phyloP scores from a whole-genome alignment of 1,140 invertebrate genomes.

The Macrobrachium nipponense region DNA sequence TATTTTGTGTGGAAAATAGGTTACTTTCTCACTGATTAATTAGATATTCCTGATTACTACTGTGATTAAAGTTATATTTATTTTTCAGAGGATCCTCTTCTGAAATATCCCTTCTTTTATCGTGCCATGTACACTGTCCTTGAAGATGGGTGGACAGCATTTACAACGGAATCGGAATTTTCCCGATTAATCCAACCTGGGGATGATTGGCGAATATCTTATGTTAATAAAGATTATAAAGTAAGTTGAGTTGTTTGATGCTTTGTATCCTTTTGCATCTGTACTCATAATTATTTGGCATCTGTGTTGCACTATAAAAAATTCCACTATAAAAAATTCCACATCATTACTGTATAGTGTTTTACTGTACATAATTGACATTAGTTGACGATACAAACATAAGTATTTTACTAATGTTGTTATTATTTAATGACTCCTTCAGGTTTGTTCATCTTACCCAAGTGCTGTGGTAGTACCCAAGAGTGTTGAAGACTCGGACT shows the following conservation, averaged over 20 bases:
- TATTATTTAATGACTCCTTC: slow-evolving; percentile 48
- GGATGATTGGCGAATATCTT: slow-evolving; percentile 90
- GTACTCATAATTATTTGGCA: slow-evolving; percentile 2
- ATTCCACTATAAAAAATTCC: too few species aligned
- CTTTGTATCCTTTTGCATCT: slow-evolving; percentile 13
- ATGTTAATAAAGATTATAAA: slow-evolving; percentile 90
- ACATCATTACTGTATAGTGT: slow-evolving; percentile 12
- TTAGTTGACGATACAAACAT: neutral
- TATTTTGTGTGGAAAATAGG: neutral
- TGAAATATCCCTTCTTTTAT: slow-evolving; percentile 96
- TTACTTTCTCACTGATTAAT: neutral
- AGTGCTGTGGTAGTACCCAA: slow-evolving; percentile 90
- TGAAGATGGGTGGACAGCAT: slow-evolving; percentile 96
- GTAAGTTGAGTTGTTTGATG: slow-evolving; percentile 12
- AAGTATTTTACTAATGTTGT: neutral
- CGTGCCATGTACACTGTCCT: slow-evolving; percentile 87
- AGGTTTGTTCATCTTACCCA: slow-evolving; percentile 90
- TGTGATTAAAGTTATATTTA: slow-evolving; percentile 47
- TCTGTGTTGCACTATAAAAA: neutral
- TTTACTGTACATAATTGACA: too few species aligned
- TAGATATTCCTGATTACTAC: neutral
- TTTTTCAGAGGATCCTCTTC: slow-evolving; percentile 74
- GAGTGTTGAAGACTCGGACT: slow-evolving; percentile 88
- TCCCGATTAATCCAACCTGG: slow-evolving; percentile 78
- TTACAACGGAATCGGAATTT: slow-evolving; percentile 87